Base-by-base conservation (phyloP, 1,140 invertebrate genomes). In the Eueides isabella region DNA sequence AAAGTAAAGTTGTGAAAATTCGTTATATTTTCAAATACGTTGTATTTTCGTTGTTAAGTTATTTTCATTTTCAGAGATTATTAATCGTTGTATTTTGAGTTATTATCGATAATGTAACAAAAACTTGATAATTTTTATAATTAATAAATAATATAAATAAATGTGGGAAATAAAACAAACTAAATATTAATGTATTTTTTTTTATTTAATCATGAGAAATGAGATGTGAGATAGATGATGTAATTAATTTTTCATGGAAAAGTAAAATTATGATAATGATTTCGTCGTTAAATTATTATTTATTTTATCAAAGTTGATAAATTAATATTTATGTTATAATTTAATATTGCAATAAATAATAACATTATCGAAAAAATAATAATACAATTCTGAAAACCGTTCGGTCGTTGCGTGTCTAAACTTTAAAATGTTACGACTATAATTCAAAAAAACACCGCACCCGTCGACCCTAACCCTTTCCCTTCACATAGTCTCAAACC, bases 401-500 rank as follows among this genome's bases (percentile, higher is more conserved):
- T 44, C 6, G 41, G 41, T 44, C n/a, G 41, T 44, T 44, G 41
- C 41, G 41, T 44, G 41, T 44, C 41, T 44, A 44, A 44, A 44
- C n/a, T 19, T 19, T 44, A 44, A 44, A 44, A 44, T 44, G 41
- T 44, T 44, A 44, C 41, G 7, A 44, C 41, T 44, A 44, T n/a
- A 23, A 69, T 19, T 41, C 16, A 63, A 71, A 63, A 71, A 71
- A 63, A 69, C 23, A 61, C 41, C 41, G 41, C 41, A 55, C 77
- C 72, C 80, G 76, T 77, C 83, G 82, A 77, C 86, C 85, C 85
- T 84, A 81, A 77, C 86, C 85, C 85, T 84, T 86, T 80, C 83
- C 84, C 79, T 89, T 81, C 80, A 80, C 81, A 82, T 81, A 84
- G 76, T 76, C 76, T 76, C 72, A 44, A 73, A 71, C 81, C 71